Percentiles rank a stretch among this genome's conserved stretches.
Conservation (phyloP, 2,113 vertebrate genomes). For the Ancistrus triradiatus region DNA sequence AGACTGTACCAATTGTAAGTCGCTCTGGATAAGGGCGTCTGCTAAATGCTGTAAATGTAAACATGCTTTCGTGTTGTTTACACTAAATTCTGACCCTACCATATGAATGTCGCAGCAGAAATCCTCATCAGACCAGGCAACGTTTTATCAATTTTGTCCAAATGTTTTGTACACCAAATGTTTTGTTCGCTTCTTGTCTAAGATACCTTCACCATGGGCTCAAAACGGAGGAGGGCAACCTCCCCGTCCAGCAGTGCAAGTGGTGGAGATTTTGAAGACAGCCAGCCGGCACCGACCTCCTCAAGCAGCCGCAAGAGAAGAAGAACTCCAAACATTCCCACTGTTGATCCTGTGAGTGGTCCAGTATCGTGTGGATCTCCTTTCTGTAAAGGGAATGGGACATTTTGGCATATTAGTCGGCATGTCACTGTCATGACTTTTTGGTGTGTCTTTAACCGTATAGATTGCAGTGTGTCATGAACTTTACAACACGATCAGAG, state of each 20-base stretch:
- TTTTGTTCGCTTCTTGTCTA: neutral
- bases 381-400: too few relatives aligned
- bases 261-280: slow-evolving; percentile 93
- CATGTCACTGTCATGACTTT: neutral
- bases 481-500: slow-evolving; percentile 93
- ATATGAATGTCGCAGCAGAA: too few relatives aligned
- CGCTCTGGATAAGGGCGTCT: too few relatives aligned
- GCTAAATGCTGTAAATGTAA: too few relatives aligned
- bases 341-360: slow-evolving; percentile 92
- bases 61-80: too few relatives aligned
- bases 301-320: slow-evolving; percentile 90
- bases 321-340: slow-evolving; percentile 87
- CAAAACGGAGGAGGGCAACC: slow-evolving; percentile 93
- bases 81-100: too few relatives aligned
- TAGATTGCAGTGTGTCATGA: slow-evolving; percentile 98
- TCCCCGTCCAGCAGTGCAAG: slow-evolving; percentile 96
- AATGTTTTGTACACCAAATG: too few relatives aligned
- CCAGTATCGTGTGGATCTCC: too few relatives aligned
- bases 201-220: slow-evolving; percentile 75
- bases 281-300: slow-evolving; percentile 80
- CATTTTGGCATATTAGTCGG: neutral
- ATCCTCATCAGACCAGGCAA: too few relatives aligned
- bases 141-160: neutral
- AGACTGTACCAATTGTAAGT: too few relatives aligned
- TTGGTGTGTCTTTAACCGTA: slow-evolving; percentile 13